Base-by-base conservation (phyloP, 2,888 invertebrate species). In the Xylota sylvarum region DNA sequence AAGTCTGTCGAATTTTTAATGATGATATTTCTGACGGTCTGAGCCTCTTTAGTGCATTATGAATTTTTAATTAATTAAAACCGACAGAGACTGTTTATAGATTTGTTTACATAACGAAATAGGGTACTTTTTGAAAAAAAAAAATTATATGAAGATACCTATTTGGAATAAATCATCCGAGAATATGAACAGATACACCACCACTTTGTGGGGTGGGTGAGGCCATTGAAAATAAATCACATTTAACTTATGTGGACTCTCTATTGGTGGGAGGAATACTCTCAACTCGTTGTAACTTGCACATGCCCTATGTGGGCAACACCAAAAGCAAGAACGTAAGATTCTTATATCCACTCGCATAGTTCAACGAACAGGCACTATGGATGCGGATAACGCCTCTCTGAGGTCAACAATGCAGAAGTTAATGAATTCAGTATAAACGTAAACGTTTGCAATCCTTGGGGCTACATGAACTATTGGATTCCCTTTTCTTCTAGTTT, bases 171-270 rank as follows among this genome's bases (percentile, higher is more conserved):
- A 30, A 55, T 55, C 12, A 30, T n/a, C n/a, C 55, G 30, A 30
- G 55, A 55, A 55, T 30, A 30, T n/a, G 55, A 55, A 30, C n/a
- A n/a, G n/a, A n/a, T n/a, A n/a, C n/a, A n/a, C n/a, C n/a, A 50
- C 12, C 50, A 5, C 27, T 27, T 23, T 5, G 23, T 5, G 4
- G 0, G 12, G 6, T 17, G 46, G 46, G 17, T 46, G 9, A 17
- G 17, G 9, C 17, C 17, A 17, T 17, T 3, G 10, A 83, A 73
- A 89, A 88, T 35, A 89, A 17, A 35, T n/a, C 67, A 37, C 50
- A 14, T 67, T 37, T 40, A 23, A 4, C 4, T 23, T 17, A 7
- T 19, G 35, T 30, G 30, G 43, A 46, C 23, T 3, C 23, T 23
- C 23, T 43, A 70, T 58, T n/a, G 19, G 50, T 62, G 62, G 74